Conservation (phyloP, 2,113 vertebrate species). For the Tachysurus fulvidraco region DNA sequence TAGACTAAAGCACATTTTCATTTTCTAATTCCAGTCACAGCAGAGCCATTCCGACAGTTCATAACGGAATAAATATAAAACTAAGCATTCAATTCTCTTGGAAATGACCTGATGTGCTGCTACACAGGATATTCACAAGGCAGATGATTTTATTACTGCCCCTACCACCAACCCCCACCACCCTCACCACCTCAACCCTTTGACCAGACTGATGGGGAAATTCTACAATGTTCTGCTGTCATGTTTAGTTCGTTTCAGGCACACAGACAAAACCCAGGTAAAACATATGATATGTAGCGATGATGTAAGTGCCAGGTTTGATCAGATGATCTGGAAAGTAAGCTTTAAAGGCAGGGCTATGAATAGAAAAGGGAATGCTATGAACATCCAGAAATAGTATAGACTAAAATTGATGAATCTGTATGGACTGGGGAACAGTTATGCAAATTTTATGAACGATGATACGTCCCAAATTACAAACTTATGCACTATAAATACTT, state of each 20-base stretch:
- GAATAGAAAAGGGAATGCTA: background rate
- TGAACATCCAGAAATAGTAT: background rate
- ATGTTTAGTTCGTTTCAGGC: slow-evolving; percentile 21
- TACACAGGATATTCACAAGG: slow-evolving; percentile 19
- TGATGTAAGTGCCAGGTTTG: background rate
- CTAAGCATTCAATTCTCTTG: background rate
- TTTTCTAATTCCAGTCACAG: background rate
- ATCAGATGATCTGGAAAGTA: too few relatives aligned
- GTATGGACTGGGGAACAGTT: too few relatives aligned
- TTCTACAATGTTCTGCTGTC: slow-evolving; percentile 25
- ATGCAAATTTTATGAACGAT: background rate
- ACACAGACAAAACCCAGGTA: background rate
- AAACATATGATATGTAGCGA: background rate
- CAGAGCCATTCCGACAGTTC: background rate
- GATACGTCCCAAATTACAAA: background rate
- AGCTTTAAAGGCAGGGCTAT: background rate
- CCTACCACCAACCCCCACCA: too few relatives aligned
- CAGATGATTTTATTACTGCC: slow-evolving; percentile 29
- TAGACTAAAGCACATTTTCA: background rate
- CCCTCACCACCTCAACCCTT: background rate
- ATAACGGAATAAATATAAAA: background rate
- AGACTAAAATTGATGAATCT: background rate
- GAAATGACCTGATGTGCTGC: background rate
- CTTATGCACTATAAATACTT: background rate
- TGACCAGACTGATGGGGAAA: background rate